A percentile compares a stretch with the other conserved stretches of the same genome.
Evolutionary conservation across 2,888 invertebrate species (phyloP).

Genomic region (Acrobasis consociella): DNA sequence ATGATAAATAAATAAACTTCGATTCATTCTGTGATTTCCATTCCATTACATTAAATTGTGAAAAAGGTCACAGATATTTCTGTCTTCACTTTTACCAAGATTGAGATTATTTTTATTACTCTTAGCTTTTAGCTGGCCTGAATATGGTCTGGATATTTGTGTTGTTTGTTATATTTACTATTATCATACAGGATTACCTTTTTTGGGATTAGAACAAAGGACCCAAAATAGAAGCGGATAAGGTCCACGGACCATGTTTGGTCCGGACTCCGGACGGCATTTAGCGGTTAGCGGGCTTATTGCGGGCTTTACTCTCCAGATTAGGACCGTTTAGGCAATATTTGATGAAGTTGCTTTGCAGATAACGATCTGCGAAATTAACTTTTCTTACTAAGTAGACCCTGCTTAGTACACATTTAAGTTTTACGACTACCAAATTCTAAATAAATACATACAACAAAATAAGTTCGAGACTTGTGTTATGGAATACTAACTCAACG

Average conservation of each 20-base stretch:
- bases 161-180: constrained; percentile 13
- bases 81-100: background rate
- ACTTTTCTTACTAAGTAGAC: background rate
- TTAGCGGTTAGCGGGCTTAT: constrained; percentile 3
- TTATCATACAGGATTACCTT: constrained; percentile 13
- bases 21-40: too few species aligned
- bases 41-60: background rate
- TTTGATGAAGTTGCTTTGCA: constrained; percentile 15
- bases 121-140: background rate
- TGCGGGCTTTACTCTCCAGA: background rate
- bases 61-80: background rate
- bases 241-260: constrained; percentile 2
- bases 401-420: background rate
- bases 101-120: background rate
- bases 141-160: constrained; percentile 6
- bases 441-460: too few species aligned
- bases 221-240: constrained; percentile 3
- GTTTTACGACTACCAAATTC: background rate
- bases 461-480: too few species aligned
- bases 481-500: too few species aligned
- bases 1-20: too few species aligned
- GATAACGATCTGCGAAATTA: constrained; percentile 4
- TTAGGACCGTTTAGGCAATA: constrained; percentile 18
- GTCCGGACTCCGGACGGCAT: too few species aligned
- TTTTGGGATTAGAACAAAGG: constrained; percentile 8